A percentile compares a stretch with the other conserved stretches of the same genome.
Conservation (phyloP, 2,888 invertebrate genomes). For the Drosophila mettleri region DNA sequence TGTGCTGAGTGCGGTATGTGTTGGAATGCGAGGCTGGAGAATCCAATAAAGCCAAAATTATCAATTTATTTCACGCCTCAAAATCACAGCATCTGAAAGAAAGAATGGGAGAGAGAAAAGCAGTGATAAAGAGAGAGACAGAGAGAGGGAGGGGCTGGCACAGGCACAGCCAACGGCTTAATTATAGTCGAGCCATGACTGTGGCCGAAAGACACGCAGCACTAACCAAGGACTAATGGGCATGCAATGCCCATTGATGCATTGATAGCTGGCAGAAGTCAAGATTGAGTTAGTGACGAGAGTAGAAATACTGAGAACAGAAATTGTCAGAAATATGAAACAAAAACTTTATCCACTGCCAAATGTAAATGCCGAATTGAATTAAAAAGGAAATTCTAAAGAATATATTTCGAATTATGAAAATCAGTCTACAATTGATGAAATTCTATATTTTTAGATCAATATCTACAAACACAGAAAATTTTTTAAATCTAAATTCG, state of each 20-base stretch:
- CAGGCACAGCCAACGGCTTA: conserved; percentile 71
- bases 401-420: too few relatives aligned
- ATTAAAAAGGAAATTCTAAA: too few relatives aligned
- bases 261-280: conserved; percentile 8
- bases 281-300: background rate
- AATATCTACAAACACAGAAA: too few relatives aligned
- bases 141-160: background rate
- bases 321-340: background rate
- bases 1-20: conserved; percentile 31
- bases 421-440: too few relatives aligned
- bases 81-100: conserved; percentile 58
- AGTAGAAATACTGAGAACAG: background rate
- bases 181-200: conserved; percentile 57
- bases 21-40: conserved; percentile 54
- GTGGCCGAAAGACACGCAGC: conserved; percentile 31
- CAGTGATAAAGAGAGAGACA: background rate
- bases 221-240: conserved; percentile 35
- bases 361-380: too few relatives aligned
- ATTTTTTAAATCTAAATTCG: too few relatives aligned
- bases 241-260: conserved; percentile 9
- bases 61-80: conserved; percentile 83
- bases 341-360: background rate
- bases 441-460: too few relatives aligned
- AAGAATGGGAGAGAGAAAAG: background rate
- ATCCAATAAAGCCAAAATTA: conserved; percentile 81